Conservation (phyloP, 2,797 vertebrate genomes). For the Eulemur rubriventer region DNA sequence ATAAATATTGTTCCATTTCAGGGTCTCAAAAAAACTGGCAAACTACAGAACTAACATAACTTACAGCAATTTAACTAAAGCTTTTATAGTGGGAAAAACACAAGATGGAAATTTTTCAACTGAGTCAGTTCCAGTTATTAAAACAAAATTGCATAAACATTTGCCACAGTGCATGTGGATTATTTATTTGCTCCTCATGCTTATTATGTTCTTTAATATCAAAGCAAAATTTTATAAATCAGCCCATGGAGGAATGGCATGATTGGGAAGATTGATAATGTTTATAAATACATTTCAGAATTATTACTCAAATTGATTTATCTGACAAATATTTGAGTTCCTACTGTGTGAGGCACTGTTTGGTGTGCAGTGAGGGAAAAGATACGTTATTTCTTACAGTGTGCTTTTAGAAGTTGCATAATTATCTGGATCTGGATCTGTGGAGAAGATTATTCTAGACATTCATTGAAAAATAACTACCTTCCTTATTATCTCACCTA, state of each 20-base stretch:
- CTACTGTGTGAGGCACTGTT: not conserved
- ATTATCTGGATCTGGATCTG: constrained; percentile 1
- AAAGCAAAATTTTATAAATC: constrained; percentile 52
- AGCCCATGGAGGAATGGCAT: not conserved
- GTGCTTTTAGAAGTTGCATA: constrained; percentile 7
- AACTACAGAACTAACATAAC: constrained; percentile 10
- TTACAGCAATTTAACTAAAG: constrained; percentile 35
- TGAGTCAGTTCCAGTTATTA: constrained; percentile 51
- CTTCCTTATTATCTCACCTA: constrained; percentile 46
- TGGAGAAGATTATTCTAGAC: constrained; percentile 10
- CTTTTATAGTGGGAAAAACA: constrained; percentile 37
- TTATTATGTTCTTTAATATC: constrained; percentile 41
- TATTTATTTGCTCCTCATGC: not conserved
- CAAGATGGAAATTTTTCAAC: constrained; percentile 60
- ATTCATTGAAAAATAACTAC: constrained; percentile 32
- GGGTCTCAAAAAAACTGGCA: constrained; percentile 49
- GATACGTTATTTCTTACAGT: not conserved
- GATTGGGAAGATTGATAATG: not conserved
- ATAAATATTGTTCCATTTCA: constrained; percentile 61
- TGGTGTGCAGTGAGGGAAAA: not conserved
- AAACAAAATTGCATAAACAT: constrained; percentile 42
- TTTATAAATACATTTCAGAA: not conserved
- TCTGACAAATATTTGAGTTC: not conserved
- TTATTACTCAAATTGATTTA: not conserved
- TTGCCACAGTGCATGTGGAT: not conserved